Conservation (phyloP, 1,140 invertebrate species). For the Drosophila sechellia region DNA sequence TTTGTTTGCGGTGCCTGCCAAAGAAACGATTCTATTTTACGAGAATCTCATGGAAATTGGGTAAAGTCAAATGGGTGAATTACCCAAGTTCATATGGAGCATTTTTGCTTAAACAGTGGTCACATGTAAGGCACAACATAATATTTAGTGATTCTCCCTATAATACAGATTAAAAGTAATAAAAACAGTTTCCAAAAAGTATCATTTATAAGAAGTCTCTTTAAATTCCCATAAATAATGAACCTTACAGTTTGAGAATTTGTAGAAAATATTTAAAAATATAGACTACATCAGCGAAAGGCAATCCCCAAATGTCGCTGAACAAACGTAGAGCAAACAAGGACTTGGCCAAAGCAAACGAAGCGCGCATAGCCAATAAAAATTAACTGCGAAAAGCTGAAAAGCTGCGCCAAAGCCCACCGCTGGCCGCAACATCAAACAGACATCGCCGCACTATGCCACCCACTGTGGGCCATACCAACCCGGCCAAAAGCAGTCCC, state of each 20-base stretch:
- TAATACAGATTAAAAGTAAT: no score
- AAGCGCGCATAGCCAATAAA: slow-evolving; percentile 52
- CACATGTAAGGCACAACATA: background rate
- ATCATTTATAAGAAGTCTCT: no score
- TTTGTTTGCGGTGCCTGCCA: slow-evolving; percentile 21
- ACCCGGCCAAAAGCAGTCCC: background rate
- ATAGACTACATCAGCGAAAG: background rate
- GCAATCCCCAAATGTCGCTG: slow-evolving; percentile 3
- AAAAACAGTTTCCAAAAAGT: no score
- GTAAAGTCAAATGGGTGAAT: background rate
- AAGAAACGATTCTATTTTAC: slow-evolving; percentile 4
- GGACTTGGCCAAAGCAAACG: slow-evolving; percentile 8
- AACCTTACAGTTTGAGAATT: no score
- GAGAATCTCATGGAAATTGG: slow-evolving; percentile 11
- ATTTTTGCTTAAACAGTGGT: background rate
- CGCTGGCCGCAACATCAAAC: slow-evolving; percentile 29
- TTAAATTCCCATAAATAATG: no score
- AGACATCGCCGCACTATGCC: slow-evolving; percentile 7
- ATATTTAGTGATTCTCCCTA: background rate
- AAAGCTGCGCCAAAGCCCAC: slow-evolving; percentile 52
- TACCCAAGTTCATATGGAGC: background rate
- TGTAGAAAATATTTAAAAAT: background rate
- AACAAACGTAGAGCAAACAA: slow-evolving; percentile 21
- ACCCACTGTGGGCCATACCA: background rate
- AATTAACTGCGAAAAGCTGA: slow-evolving; percentile 65